Base-by-base conservation (phyloP, 2,113 vertebrate species). In the Odontesthes bonariensis region DNA sequence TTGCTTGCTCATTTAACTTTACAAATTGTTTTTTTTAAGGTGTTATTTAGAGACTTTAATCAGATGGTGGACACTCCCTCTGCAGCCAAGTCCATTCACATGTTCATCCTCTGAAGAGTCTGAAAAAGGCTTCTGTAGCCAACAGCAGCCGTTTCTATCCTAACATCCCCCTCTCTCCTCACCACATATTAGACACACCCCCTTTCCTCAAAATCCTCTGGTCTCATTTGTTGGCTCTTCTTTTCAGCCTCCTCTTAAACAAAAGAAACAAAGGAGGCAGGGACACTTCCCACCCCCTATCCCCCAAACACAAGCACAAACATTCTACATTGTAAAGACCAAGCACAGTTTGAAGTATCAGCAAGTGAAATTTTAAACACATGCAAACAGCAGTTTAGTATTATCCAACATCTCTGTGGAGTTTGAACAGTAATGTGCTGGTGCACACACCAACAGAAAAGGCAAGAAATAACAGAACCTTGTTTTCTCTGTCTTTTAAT, bases 261-360 rank as follows among this genome's bases (percentile, higher is more conserved):
- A 93, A 94, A 91, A 84, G 87, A 83, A 79, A 93, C 92, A 94
- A 94, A 92, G 68, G 47, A 79, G 83, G 81, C 85, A 66, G 68
- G 76, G 82, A 72, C 33, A 76, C 84, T 85, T 57, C 70, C 69
- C 79, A 5, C 49, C 38, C 12, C 53, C 27, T 51, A n/a, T 3
- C 31, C 69, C 79, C 47, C 53, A 38, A 53, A 22, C 53, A 42
- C 60, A 31, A 1, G 3, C 35, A 38, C 10, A 38, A 38, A 38
- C 35, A 7, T 38, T 38, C 44, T 31, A n/a, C 20, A 17, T 16
- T 40, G n/a, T 31, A 57, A 20, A 56, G 20, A 11, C 23, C 33
- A 1, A n/a, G 51, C 62, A 68, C 3, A 23, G 32, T 38, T 65
- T 4, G 60, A 60, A 62, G 3, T 23, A 11, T 64, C 7, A 42